Conservation (phyloP, 1,140 invertebrate species). For the Manduca sexta region DNA sequence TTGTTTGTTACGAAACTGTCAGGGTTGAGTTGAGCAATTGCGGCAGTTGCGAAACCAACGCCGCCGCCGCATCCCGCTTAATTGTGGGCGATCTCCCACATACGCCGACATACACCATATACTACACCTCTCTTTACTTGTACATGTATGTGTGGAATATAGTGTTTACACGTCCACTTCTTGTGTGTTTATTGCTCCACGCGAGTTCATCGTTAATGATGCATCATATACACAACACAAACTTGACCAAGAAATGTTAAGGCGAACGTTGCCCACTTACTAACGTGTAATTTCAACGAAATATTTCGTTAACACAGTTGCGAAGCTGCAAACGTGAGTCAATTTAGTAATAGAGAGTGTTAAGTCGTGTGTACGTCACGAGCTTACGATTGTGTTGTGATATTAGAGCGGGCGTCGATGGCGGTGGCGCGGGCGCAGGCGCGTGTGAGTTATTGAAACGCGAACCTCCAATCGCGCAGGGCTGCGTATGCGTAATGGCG, state of each 20-base stretch:
- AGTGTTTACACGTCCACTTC: too few relatives aligned
- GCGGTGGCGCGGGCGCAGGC: too few relatives aligned
- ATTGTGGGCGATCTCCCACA: conserved; percentile 59
- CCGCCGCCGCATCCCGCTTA: conserved; percentile 58
- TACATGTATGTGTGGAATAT: too few relatives aligned
- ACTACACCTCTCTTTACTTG: too few relatives aligned
- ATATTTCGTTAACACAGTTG: conserved; percentile 39
- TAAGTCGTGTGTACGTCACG: conserved; percentile 25
- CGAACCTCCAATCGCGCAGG: conserved; percentile 9
- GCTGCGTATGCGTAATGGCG: conserved; percentile 28
- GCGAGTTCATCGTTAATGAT: neutral
- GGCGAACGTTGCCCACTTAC: conserved; percentile 25
- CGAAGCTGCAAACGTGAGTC: conserved; percentile 40
- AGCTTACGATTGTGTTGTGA: conserved; percentile 17
- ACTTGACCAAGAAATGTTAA: conserved; percentile 37
- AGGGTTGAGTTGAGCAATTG: conserved; percentile 68
- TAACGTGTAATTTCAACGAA: conserved; percentile 37
- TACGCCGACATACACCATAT: too few relatives aligned
- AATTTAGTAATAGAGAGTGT: conserved; percentile 35
- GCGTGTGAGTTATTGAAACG: conserved; percentile 5
- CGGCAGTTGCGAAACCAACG: conserved; percentile 50
- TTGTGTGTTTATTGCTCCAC: neutral
- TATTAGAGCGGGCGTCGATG: conserved; percentile 16
- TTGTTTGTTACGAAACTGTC: conserved; percentile 69
- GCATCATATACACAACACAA: conserved; percentile 1